phyloP scores from a whole-genome alignment of 2,113 vertebrate genomes.

The Nerophis ophidion region DNA sequence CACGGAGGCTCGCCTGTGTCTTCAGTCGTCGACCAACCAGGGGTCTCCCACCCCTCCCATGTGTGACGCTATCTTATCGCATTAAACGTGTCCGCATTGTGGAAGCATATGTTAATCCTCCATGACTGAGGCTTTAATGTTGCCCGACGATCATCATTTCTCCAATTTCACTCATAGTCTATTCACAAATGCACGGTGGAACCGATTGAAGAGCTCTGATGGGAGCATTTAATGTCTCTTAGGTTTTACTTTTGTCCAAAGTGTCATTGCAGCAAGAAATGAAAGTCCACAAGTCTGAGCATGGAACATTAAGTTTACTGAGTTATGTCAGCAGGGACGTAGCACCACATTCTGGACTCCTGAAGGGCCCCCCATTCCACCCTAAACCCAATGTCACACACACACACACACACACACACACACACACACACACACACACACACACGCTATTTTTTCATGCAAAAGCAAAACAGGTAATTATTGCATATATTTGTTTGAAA shows the following conservation, averaged over 20 bases:
- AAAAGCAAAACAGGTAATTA: too few relatives aligned
- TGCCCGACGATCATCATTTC: slow-evolving; percentile 39
- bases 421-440: too few relatives aligned
- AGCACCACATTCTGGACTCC: too few relatives aligned
- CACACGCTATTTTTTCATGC: too few relatives aligned
- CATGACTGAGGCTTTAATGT: slow-evolving; percentile 42
- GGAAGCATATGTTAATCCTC: slow-evolving; percentile 57
- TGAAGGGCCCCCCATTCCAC: too few relatives aligned
- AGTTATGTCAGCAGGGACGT: slow-evolving; percentile 4
- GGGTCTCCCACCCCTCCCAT: slow-evolving; percentile 44
- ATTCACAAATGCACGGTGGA: slow-evolving; percentile 47
- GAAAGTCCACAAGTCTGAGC: slow-evolving; percentile 11
- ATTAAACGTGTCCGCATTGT: slow-evolving; percentile 50
- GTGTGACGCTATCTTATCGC: slow-evolving; percentile 49
- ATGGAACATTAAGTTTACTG: background rate
- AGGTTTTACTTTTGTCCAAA: slow-evolving; percentile 23
- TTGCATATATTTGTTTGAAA: too few relatives aligned
- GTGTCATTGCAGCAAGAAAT: slow-evolving; percentile 36
- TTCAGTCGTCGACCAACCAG: slow-evolving; percentile 36
- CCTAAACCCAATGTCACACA: too few relatives aligned
- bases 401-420: too few relatives aligned
- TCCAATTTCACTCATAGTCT: slow-evolving; percentile 39
- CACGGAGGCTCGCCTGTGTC: slow-evolving; percentile 52
- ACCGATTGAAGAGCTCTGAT: slow-evolving; percentile 29
- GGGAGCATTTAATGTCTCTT: slow-evolving; percentile 21